Evolutionary conservation across 2,888 invertebrate species (phyloP), one percentile per base, ranked within the genome.

Genomic region (Linnaemya vulpina): DNA sequence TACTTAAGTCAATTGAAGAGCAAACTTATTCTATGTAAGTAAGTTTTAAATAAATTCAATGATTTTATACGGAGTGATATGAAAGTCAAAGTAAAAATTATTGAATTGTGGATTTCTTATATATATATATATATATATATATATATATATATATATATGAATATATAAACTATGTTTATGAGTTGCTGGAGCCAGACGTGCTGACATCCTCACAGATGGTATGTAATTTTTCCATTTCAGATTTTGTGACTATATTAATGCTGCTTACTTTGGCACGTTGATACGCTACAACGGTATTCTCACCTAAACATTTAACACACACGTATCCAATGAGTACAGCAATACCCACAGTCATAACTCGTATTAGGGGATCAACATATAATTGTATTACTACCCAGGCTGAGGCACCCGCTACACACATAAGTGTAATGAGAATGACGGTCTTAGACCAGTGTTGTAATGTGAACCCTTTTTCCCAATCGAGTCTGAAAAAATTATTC

Each of bases 211-310:
- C 91, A 83, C 92, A 92, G 63, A 92, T 92, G 49, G 92, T 92
- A 77, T 92, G 92, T 46, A 92, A 86, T 81, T 92, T 92, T 84
- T 92, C 90, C 89, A 90, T 90, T 85, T 92, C 92, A 49, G 91
- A 89, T 87, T 89, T 91, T 80, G 92, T 92, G 68, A 95, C 93
- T 88, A 98, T 98, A 90, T 95, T 96, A 68, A 98, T 94, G 1
- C 97, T 96, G 49, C 97, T 97, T 13, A 97, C 96, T 93, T 96
- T 97, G 88, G 98, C 97, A 84, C 97, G 95, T 89, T 97, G 97
- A 93, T 97, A 97, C n/a, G 97, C 97, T 77, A 96, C 95, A 68
- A 97, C 95, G 1, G 97, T 97, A 90, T 97, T 97, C 91, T 96
- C 95, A 85, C 97, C 96, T 87, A 98, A 94, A 91, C 96, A 96